These are phyloP conservation scores for Gallirallus australis DNA, from an alignment of 2,797 vertebrate genomes.

Conservation along the genomic window DNA sequence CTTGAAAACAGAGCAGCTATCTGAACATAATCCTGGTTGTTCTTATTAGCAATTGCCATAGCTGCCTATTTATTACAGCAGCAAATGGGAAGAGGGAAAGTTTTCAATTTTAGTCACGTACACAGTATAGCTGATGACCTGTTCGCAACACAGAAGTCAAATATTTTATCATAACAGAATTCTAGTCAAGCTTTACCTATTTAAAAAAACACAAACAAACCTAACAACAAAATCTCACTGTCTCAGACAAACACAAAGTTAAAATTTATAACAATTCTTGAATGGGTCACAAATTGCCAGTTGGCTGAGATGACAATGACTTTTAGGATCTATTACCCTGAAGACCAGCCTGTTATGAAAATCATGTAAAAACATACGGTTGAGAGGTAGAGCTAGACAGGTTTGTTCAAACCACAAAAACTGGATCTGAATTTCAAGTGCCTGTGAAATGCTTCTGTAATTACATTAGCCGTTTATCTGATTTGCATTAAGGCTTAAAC, in stretches of 20 bases:
- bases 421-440: conserved; percentile 41
- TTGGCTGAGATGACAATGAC: neutral
- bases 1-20: conserved; percentile 31
- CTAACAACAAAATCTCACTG: neutral
- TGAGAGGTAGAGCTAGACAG: neutral
- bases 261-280: neutral
- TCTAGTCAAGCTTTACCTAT: neutral
- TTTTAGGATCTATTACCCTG: neutral
- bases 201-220: neutral
- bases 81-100: neutral
- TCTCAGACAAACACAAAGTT: neutral
- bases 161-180: neutral
- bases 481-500: conserved; percentile 13
- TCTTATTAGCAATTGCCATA: conserved; percentile 53
- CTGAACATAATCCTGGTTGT: conserved; percentile 27
- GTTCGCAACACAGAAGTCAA: neutral
- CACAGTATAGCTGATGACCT: conserved; percentile 1
- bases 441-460: neutral
- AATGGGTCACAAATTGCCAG: neutral
- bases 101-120: conserved; percentile 6
- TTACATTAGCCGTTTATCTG: conserved; percentile 38
- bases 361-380: neutral
- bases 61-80: conserved; percentile 38
- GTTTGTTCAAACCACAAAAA: neutral
- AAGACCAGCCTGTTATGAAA: neutral